These are phyloP conservation scores for Malurus alboscapulatus DNA, from an alignment of 2,113 vertebrate genomes.

Conservation along the genomic window DNA sequence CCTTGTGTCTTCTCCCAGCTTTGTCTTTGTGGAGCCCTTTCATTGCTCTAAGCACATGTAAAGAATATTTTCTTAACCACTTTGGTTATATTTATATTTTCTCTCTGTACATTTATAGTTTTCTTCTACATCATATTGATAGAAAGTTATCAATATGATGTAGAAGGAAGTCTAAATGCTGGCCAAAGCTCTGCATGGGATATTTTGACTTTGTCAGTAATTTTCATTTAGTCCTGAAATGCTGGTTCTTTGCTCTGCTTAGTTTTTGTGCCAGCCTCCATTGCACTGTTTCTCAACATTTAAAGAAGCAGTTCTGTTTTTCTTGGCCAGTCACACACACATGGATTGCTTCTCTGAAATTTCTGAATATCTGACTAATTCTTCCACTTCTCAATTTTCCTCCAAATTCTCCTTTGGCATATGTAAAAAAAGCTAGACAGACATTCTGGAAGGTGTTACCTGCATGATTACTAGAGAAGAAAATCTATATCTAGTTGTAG, in stretches of 20 bases:
- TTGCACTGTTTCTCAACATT: neutral
- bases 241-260: neutral
- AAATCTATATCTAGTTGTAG: neutral
- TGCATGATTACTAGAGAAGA: neutral
- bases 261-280: neutral
- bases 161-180: neutral
- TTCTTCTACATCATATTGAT: neutral
- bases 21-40: neutral
- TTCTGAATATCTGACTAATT: neutral
- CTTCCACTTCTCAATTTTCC: neutral
- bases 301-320: neutral
- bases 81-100: neutral
- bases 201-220: neutral
- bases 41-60: neutral
- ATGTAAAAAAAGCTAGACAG: neutral
- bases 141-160: neutral
- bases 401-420: neutral
- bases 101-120: neutral
- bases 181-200: neutral
- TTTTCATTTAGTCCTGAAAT: neutral
- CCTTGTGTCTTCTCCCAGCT: neutral
- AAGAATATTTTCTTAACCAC: neutral
- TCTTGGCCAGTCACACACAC: neutral
- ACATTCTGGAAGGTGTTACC: neutral
- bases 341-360: neutral